Percentiles rank a stretch among this genome's conserved stretches.
Evolutionary conservation across 2,113 vertebrate species (phyloP).

Genomic region (Nasalis larvatus): DNA sequence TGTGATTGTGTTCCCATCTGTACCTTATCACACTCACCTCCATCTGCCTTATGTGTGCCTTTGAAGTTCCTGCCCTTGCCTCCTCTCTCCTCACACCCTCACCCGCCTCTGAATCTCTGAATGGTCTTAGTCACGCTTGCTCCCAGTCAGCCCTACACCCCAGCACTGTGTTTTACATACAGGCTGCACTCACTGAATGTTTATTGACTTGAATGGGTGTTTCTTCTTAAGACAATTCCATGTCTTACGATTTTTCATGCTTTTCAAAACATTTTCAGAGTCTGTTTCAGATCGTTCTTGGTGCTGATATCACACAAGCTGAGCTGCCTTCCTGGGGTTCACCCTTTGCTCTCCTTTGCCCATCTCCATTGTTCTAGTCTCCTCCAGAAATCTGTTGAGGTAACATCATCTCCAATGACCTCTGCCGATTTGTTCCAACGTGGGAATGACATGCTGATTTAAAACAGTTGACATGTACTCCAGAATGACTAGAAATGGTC

Average conservation of each 20-base stretch:
- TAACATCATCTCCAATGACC: neutral
- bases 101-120: no score
- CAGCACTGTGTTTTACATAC: neutral
- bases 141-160: no score
- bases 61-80: neutral
- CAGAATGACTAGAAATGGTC: accelerated
- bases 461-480: neutral
- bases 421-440: neutral
- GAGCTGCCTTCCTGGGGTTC: neutral
- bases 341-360: neutral
- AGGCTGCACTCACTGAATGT: neutral
- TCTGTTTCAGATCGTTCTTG: neutral
- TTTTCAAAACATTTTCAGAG: neutral
- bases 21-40: neutral
- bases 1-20: neutral
- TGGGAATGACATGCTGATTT: neutral
- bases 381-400: neutral
- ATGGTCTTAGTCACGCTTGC: neutral
- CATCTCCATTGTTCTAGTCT: neutral
- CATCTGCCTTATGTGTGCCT: neutral
- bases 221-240: constrained; percentile 12
- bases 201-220: neutral
- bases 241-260: neutral
- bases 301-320: neutral
- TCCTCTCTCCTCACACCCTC: neutral